Evolutionary conservation across 2,888 invertebrate genomes (phyloP).

Genomic region (Hermodice carunculata): DNA sequence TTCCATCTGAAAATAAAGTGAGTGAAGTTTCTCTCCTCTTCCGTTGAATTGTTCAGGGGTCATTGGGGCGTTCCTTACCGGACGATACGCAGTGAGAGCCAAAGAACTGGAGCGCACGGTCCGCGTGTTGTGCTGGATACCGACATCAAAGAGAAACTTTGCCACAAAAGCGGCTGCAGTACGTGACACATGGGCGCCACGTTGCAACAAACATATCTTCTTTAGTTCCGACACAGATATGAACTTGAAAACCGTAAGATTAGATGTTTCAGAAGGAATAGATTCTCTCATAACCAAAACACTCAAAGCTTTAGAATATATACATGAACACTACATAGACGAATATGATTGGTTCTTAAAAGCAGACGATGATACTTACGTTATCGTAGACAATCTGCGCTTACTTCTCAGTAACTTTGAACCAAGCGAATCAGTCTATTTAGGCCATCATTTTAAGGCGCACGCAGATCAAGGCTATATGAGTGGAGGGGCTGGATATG

Average conservation of each 20-base stretch:
- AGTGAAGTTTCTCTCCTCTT: too few relatives aligned
- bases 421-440: constrained; percentile 15
- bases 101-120: too few relatives aligned
- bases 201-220: constrained; percentile 12
- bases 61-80: too few relatives aligned
- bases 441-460: constrained; percentile 26
- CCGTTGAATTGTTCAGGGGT: too few relatives aligned
- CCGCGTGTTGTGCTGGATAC: constrained; percentile 9
- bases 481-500: constrained; percentile 81
- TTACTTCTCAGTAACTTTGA: constrained; percentile 24
- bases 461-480: constrained; percentile 63
- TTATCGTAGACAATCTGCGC: constrained; percentile 38
- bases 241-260: constrained; percentile 1
- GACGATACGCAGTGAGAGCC: too few relatives aligned
- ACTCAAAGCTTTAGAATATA: background rate
- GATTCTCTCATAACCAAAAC: constrained; percentile 7
- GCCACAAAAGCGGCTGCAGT: background rate
- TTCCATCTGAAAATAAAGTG: too few relatives aligned
- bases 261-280: background rate
- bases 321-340: background rate
- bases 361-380: constrained; percentile 42
- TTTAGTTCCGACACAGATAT: constrained; percentile 2
- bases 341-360: constrained; percentile 31
- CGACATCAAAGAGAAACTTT: constrained; percentile 7
- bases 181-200: constrained; percentile 10